A percentile compares a stretch with the other conserved stretches of the same genome.
These are phyloP conservation scores for Drosophila birchii DNA, from an alignment of 2,888 invertebrate species.

Conservation along the genomic window DNA sequence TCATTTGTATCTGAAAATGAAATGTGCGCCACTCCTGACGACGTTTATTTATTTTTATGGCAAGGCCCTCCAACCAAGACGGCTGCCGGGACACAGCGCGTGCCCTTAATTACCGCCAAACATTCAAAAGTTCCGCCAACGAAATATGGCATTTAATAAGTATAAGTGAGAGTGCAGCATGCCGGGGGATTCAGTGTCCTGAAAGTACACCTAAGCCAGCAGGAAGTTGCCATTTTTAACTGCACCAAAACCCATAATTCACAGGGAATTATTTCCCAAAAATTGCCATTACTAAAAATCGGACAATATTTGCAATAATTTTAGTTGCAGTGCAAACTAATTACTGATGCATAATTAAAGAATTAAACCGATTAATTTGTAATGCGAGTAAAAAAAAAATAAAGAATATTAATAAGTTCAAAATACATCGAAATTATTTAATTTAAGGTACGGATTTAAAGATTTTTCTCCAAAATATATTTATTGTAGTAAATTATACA, in stretches of 20 bases:
- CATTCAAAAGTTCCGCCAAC: conserved; percentile 51
- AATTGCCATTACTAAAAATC: neutral
- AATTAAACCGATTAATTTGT: neutral
- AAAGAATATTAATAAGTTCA: neutral
- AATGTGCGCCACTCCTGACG: conserved; percentile 59
- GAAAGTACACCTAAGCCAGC: neutral
- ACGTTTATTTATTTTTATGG: conserved; percentile 71
- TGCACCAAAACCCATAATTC: conserved; percentile 2
- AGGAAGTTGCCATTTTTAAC: conserved; percentile 6
- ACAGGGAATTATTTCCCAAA: neutral
- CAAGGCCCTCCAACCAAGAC: conserved; percentile 38
- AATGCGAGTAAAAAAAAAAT: neutral
- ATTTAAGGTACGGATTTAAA: too few relatives aligned
- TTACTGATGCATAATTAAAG: neutral
- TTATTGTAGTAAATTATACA: too few relatives aligned
- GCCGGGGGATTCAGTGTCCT: neutral
- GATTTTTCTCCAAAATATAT: too few relatives aligned
- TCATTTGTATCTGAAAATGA: conserved; percentile 67
- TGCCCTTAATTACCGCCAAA: conserved; percentile 62
- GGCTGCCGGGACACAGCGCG: conserved; percentile 39
- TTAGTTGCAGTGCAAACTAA: neutral
- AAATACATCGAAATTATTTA: too few relatives aligned
- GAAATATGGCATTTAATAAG: conserved; percentile 65
- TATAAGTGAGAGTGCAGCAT: conserved; percentile 47
- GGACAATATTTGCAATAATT: neutral